These are phyloP conservation scores for Lagopus muta DNA, from an alignment of 2,113 vertebrate species.

Conservation along the genomic window DNA sequence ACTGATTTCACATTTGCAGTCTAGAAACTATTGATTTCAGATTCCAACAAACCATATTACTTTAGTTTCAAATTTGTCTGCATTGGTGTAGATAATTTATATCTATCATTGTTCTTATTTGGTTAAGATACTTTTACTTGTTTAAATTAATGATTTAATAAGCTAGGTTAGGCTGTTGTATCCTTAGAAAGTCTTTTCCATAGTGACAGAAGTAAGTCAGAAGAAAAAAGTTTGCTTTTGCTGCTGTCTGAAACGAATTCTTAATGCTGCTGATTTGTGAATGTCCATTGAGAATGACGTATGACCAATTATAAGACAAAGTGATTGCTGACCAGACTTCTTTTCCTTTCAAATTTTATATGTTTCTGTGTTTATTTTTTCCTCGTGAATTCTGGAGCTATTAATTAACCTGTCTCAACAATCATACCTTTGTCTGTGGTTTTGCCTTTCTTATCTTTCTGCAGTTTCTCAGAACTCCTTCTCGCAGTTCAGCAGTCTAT, in stretches of 20 bases:
- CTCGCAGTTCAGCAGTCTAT: not conserved
- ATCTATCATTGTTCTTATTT: not conserved
- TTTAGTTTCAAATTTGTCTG: not conserved
- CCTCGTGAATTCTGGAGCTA: not conserved
- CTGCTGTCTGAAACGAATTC: not conserved
- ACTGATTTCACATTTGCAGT: not conserved
- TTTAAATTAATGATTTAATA: not conserved
- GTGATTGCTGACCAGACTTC: not conserved
- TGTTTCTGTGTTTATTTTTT: not conserved
- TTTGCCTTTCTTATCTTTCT: not conserved
- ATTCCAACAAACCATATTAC: not conserved
- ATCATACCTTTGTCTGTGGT: not conserved
- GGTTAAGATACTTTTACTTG: not conserved
- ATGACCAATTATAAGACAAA: not conserved
- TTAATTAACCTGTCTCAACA: not conserved
- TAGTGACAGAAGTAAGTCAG: not conserved
- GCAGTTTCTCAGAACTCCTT: not conserved
- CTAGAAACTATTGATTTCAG: not conserved
- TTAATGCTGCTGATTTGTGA: not conserved
- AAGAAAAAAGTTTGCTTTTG: not conserved
- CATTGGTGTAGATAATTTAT: not conserved
- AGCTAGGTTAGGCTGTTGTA: not conserved
- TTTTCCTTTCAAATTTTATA: not conserved
- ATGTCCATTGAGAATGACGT: not conserved
- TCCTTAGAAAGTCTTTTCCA: not conserved